Base-by-base conservation (phyloP, 2,888 invertebrate species). In the Mactromeris polynyma region DNA sequence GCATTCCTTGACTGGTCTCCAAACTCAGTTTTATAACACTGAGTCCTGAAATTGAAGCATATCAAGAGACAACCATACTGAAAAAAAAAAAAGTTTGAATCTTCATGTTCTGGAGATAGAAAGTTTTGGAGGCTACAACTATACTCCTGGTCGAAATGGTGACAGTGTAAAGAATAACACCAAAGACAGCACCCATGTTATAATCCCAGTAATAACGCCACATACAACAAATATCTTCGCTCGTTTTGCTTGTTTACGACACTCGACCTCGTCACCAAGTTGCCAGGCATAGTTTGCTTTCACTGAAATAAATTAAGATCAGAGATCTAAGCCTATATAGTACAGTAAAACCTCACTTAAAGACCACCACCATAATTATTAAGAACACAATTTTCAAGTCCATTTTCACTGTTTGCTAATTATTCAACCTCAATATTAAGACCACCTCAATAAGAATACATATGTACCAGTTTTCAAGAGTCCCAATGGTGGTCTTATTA, bases 201-300 rank as follows among this genome's bases (percentile, higher is more conserved):
- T 42, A 83, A 95, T 84, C 31, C 95, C 95, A 31, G 90, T 93
- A 38, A 95, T 58, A 11, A 95, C 89, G 9, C 95, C 95, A 85
- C 93, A 82, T 33, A 95, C 93, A 58, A 94, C 94, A 91, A 95
- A 95, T 73, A 95, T 92, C 80, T 93, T 91, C 0, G 95, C 95
- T 51, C 86, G 92, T 90, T 93, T 95, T 31, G 95, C 94, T 46
- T 94, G 93, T 77, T 89, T 93, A 86, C 93, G 90, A 21, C 95
- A 93, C 46, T 93, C 89, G 11, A 92, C 89, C 77, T 94, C 94
- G 77, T 95, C 95, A 42, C 95, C 95, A 7, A 95, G 90, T 86
- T 95, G 94, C 95, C 95, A 95, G 0, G 95, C 95, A 89, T 94
- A 90, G 88, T 95, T 94, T 21, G 95, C 95, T 87, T 95, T 95